A percentile compares a stretch with the other conserved stretches of the same genome.
Conservation (phyloP, 2,113 vertebrate species). For the Gnathonemus longibarbis region DNA sequence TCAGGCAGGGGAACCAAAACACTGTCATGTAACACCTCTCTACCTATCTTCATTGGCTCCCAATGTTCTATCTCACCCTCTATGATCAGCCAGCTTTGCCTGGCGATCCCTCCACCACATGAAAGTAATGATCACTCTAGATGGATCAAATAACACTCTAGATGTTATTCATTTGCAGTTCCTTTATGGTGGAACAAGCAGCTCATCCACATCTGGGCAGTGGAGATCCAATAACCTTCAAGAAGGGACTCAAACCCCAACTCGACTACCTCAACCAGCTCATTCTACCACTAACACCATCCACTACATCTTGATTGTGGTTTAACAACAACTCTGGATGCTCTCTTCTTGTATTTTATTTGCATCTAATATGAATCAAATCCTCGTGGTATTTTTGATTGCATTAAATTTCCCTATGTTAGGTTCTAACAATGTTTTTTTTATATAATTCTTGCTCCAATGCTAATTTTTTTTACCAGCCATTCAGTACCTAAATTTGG, state of each 20-base stretch:
- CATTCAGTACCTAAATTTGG: background rate
- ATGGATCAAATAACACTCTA: background rate
- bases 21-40: background rate
- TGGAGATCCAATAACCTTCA: background rate
- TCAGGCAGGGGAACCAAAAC: background rate
- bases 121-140: background rate
- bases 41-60: background rate
- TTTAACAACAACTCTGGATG: background rate
- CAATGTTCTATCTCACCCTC: background rate
- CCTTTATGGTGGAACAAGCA: background rate
- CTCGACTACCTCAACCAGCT: background rate
- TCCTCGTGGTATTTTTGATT: background rate
- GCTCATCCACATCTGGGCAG: background rate
- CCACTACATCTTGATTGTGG: background rate
- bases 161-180: background rate
- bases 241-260: background rate
- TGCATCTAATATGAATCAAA: background rate
- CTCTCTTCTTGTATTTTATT: background rate
- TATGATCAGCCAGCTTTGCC: background rate
- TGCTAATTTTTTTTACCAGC: background rate
- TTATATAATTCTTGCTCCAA: background rate
- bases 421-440: background rate
- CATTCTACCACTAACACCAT: background rate
- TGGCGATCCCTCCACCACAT: background rate
- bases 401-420: background rate